Evolutionary conservation across 2,113 vertebrate genomes (phyloP).

Genomic region (Chionodraco myersi): DNA sequence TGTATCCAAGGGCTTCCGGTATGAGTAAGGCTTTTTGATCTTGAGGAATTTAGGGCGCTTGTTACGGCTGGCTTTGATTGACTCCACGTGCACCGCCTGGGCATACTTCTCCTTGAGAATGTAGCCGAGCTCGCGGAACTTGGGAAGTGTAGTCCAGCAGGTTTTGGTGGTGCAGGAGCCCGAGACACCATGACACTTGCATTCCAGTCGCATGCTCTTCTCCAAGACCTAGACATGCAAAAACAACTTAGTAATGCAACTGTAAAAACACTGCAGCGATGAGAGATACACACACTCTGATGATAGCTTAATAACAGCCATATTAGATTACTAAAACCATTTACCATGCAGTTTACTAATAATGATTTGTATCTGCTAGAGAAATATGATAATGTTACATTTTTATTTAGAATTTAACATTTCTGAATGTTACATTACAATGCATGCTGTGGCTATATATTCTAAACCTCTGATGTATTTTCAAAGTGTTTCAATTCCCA

Average conservation of each 20-base stretch:
- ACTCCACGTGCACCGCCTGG: conserved; percentile 93
- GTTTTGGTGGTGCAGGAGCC: conserved; percentile 98
- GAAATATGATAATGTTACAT: neutral
- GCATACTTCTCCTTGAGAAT: conserved; percentile 98
- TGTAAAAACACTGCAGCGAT: conserved; percentile 14
- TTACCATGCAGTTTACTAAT: neutral
- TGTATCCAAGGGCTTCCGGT: conserved; percentile 96
- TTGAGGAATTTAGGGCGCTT: conserved; percentile 97
- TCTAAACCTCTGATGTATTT: neutral
- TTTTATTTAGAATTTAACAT: neutral
- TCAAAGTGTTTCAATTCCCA: neutral
- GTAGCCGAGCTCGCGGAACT: conserved; percentile 96
- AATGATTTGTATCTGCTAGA: conserved; percentile 1
- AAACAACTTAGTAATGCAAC: conserved; percentile 49
- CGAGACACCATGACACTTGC: conserved; percentile 96
- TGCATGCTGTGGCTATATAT: neutral
- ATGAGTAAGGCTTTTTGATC: conserved; percentile 95
- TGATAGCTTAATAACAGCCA: conserved; percentile 3
- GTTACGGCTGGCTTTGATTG: conserved; percentile 93
- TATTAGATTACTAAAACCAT: neutral
- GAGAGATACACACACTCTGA: neutral
- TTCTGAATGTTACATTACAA: neutral
- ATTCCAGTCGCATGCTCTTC: conserved; percentile 96
- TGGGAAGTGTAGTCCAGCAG: conserved; percentile 98
- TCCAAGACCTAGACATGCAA: conserved; percentile 89